Evolutionary conservation across 2,113 vertebrate genomes (phyloP), one percentile per base, ranked within the genome.

Genomic region (Salminus brasiliensis): DNA sequence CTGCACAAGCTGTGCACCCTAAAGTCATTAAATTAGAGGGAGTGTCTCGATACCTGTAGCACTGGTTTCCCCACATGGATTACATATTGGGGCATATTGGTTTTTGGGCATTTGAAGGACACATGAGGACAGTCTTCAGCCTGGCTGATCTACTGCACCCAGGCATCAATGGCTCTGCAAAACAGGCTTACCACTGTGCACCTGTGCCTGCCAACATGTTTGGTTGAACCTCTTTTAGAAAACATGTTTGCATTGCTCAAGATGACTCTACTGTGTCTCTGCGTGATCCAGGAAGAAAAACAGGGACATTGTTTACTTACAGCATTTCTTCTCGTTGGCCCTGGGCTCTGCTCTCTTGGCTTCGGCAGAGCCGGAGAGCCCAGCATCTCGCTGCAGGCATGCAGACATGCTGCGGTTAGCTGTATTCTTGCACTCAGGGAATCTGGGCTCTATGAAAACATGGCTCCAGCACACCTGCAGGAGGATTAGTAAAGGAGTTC

Each of bases 291-390:
- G 4, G 29, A 30, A 13, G n/a, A 47, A 43, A 45, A 3, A 23
- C 53, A 30, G 43, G 23, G 18, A 41, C 9, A 7, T 8, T 43
- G 25, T 82, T 53, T 60, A 89, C 92, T 94, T 79, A 94, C 93
- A 94, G 85, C 91, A 94, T 84, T 93, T 93, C 86, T 93, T 94
- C 79, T 91, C 91, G 6, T 89, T 87, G 78, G 85, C 47, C 65
- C 92, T 91, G 69, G 74, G 67, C 65, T 94, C 92, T 5, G 84
- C 34, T 85, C 85, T 93, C 87, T 88, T 93, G 73, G 76, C 67
- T 11, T 93, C 91, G 25, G 79, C 78, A 3, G 85, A 87, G 88
- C 87, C 87, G 30, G 83, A 60, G 21, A 82, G 78, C 45, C 77
- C 80, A 3, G 72, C 34, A 12, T 92, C 88, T 53, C 78, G 80